Evolutionary conservation across 2,797 vertebrate genomes (phyloP), one percentile per base, ranked within the genome.

Genomic region (Lacerta viridis): DNA sequence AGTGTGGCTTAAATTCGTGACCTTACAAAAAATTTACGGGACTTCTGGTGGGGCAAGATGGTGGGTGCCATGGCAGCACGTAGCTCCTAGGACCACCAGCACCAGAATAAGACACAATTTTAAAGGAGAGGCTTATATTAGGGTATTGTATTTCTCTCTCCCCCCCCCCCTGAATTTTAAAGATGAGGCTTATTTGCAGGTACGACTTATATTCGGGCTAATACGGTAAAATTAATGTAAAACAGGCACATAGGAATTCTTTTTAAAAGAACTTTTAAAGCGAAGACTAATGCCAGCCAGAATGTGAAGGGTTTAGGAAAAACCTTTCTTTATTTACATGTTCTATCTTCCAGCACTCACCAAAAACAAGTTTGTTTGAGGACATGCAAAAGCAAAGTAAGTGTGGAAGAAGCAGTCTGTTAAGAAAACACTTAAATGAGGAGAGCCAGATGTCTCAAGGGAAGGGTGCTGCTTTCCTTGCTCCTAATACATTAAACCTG

Each of bases 281-380:
- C 29, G 59, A 76, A 1, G 9, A 76, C 1, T 13, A 90, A 39
- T 78, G 69, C 75, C 61, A 55, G 75, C 83, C 76, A 71, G 43
- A 8, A 82, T 91, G 36, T 86, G 83, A 91, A 29, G 7, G 59
- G 74, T 71, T 43, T 89, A 89, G 86, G 50, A 92, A 86, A 89
- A 92, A 4, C 84, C 86, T 93, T 93, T 68, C 66, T 83, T 93
- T 83, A 80, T 87, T 86, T 87, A 92, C 89, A 84, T 89, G 18
- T 71, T 72, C 29, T 80, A 41, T 80, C 27, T n/a, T 20, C 33
- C 68, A 46, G 29, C 6, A 83, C 61, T 2, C 7, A 71, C 81
- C 5, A 82, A 71, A 82, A 43, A 86, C 79, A 41, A 78, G n/a
- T 11, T 39, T 64, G 74, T 0, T 69, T 77, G 46, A 33, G 88